A percentile compares a stretch with the other conserved stretches of the same genome.
Evolutionary conservation across 2,113 vertebrate genomes (phyloP).

Genomic region (Chaenogobius annularis): DNA sequence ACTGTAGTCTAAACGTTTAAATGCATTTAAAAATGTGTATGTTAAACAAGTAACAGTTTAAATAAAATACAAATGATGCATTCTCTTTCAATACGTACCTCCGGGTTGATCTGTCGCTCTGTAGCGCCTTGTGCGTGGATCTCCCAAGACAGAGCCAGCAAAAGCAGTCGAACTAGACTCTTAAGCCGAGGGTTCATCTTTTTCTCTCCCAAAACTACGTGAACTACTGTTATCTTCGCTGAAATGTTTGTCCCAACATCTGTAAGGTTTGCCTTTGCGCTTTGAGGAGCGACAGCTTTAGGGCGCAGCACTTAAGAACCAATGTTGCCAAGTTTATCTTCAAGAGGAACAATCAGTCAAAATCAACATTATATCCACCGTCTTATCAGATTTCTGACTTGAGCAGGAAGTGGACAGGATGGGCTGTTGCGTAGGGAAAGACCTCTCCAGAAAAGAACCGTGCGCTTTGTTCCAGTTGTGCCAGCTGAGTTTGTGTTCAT

Average conservation of each 20-base stretch:
- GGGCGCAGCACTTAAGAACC: background rate
- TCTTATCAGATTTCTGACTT: constrained; percentile 1
- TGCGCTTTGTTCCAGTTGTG: constrained; percentile 49
- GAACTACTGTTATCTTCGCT: constrained; percentile 7
- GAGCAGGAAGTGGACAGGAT: constrained; percentile 24
- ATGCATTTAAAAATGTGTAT: background rate
- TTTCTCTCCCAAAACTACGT: constrained; percentile 4
- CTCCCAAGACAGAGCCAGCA: constrained; percentile 63
- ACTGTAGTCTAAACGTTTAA: background rate
- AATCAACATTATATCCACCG: constrained; percentile 48
- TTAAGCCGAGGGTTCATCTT: constrained; percentile 62
- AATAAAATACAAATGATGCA: background rate
- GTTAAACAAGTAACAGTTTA: no score
- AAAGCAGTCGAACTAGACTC: constrained; percentile 51
- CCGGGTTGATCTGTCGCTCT: constrained; percentile 63
- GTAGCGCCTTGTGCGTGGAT: constrained; percentile 57
- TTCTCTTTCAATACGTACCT: constrained; percentile 59
- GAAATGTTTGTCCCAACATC: constrained; percentile 69
- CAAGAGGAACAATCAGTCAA: background rate
- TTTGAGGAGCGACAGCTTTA: background rate
- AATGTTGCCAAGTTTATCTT: background rate
- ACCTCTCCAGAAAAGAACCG: constrained; percentile 28
- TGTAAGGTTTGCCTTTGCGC: constrained; percentile 13
- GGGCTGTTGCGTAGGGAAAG: constrained; percentile 10
- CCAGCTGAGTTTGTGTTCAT: constrained; percentile 36